Conservation (phyloP, 2,797 vertebrate species). For the Squalus acanthias region DNA sequence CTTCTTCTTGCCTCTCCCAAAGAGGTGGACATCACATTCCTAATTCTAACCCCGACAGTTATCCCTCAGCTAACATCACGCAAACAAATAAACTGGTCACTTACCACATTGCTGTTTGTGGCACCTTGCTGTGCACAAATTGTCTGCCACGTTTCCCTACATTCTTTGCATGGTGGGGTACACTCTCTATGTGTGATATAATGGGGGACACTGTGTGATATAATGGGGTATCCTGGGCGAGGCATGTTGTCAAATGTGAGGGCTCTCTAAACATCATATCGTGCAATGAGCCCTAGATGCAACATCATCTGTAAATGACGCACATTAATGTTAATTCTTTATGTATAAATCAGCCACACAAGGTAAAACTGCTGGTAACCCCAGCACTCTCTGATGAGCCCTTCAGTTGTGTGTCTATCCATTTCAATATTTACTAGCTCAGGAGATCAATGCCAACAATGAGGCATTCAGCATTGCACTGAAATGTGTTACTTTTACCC, state of each 20-base stretch:
- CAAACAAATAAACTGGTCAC: neutral
- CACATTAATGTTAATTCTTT: too few relatives aligned
- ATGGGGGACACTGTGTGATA: too few relatives aligned
- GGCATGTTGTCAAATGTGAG: too few relatives aligned
- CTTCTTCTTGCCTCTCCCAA: too few relatives aligned
- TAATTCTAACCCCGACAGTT: neutral
- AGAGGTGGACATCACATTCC: neutral
- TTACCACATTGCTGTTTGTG: neutral
- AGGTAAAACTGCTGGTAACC: neutral
- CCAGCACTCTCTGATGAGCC: neutral
- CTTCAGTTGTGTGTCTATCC: neutral
- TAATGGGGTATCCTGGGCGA: too few relatives aligned
- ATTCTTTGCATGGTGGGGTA: neutral
- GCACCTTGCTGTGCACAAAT: neutral
- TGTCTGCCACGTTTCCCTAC: neutral
- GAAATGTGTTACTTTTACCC: neutral
- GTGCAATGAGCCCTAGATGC: too few relatives aligned
- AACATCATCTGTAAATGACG: too few relatives aligned
- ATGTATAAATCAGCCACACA: neutral
- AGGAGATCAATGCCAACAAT: too few relatives aligned
- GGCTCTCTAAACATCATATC: too few relatives aligned
- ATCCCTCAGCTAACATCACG: neutral
- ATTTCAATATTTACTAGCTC: too few relatives aligned
- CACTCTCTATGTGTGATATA: neutral
- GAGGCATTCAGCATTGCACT: neutral